Evolutionary conservation across 2,888 invertebrate genomes (phyloP), one percentile per base, ranked within the genome.

Genomic region (Scaptomyza caliginosa): DNA sequence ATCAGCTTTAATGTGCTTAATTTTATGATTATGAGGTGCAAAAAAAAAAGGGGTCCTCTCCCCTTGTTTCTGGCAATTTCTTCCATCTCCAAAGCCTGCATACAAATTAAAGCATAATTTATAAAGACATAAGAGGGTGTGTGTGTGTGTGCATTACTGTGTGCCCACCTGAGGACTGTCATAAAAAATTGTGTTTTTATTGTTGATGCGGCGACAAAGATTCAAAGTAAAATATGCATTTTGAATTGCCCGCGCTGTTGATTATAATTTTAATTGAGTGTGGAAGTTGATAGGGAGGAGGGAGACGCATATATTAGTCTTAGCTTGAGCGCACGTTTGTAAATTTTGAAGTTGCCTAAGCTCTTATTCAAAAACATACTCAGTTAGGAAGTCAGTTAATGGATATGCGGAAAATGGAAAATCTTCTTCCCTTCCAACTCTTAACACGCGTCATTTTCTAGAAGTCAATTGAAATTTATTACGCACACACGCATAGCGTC

Each of bases 381-480:
- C 24, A 10, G 5, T 34, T 26, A 30, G 21, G 13, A 42, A 36
- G 38, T 16, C 34, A 34, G 34, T 34, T 16, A 34, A 34, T 16
- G 34, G 34, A 34, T 32, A 4, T 23, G 36, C 45, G 10, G 13
- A 28, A 24, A 50, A 54, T 32, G 39, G 13, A 39, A n/a, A 24
- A 62, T 32, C 58, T 55, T 67, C 34, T 63, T 43, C 42, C 57
- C 26, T 6, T 32, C 42, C 4, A 30, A 3, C 11, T 6, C n/a
- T 4, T 11, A 30, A 30, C n/a, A 34, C 13, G 16, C 45, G 17
- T 39, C 23, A 56, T 52, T 49, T 68, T 54, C 58, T 48, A 56
- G 42, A 76, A 85, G 76, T 85, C 85, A 85, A 85, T 85, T 85
- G 85, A 85, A 85, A 81, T 78, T 81, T 81, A 81, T 81, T 75